A percentile compares a stretch with the other conserved stretches of the same genome.
phyloP scores from a whole-genome alignment of 2,797 vertebrate genomes.

The Macrochelys suwanniensis region DNA sequence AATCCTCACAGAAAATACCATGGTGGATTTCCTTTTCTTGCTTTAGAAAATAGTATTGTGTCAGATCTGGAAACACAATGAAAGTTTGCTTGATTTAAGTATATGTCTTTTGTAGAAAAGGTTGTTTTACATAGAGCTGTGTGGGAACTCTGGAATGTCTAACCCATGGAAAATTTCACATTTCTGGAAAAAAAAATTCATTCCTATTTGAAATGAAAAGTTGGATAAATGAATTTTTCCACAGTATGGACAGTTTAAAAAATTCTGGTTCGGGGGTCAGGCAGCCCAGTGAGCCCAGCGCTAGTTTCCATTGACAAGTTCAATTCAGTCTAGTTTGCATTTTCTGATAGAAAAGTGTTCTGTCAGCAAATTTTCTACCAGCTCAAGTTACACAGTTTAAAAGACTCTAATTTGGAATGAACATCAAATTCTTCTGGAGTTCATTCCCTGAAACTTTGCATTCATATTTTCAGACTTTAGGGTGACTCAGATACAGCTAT shows the following conservation, averaged over 20 bases:
- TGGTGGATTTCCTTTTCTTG: conserved; percentile 20
- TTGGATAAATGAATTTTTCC: background rate
- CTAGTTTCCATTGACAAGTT: too few relatives aligned
- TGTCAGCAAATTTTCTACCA: too few relatives aligned
- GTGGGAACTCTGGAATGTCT: background rate
- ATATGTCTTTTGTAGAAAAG: conserved; percentile 35
- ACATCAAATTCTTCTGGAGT: background rate
- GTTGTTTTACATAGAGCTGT: background rate
- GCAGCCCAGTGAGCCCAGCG: too few relatives aligned
- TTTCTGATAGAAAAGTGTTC: too few relatives aligned
- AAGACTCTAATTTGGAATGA: background rate
- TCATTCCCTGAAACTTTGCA: background rate
- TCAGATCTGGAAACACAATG: conserved; percentile 46
- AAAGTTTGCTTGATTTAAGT: conserved; percentile 33
- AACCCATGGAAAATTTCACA: background rate
- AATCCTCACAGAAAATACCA: background rate
- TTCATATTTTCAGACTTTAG: conserved; percentile 1
- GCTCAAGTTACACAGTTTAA: background rate
- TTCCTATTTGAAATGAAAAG: background rate
- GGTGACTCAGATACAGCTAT: background rate
- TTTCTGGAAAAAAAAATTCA: background rate
- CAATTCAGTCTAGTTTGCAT: too few relatives aligned
- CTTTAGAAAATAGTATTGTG: background rate
- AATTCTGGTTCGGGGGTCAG: too few relatives aligned
- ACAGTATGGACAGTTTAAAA: too few relatives aligned